Percentiles rank a stretch among this genome's conserved stretches.
phyloP scores from a whole-genome alignment of 1,140 invertebrate species.

The Tetragonula clypearis region DNA sequence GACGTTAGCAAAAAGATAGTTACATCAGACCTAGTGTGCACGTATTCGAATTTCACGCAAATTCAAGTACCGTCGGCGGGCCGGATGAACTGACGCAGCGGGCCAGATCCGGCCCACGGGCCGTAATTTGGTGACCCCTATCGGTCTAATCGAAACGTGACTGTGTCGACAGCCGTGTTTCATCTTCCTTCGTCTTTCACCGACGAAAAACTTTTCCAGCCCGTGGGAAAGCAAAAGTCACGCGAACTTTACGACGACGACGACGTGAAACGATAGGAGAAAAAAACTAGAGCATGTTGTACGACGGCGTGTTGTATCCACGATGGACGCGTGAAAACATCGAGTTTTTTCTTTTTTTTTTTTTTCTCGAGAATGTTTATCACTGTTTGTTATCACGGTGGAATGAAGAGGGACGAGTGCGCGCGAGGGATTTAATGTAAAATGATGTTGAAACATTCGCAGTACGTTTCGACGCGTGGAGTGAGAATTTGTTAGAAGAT shows the following conservation, averaged over 20 bases:
- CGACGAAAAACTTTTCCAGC: no score
- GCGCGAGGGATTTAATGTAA: background rate
- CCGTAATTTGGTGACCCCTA: no score
- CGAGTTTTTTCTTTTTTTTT: background rate
- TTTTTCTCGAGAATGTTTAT: background rate
- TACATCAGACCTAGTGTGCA: no score
- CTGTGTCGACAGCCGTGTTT: background rate
- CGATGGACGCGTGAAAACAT: background rate
- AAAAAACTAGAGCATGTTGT: background rate
- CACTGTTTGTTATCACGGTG: background rate
- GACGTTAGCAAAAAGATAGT: no score
- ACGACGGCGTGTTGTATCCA: background rate
- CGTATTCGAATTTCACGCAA: no score
- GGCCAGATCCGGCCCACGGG: no score
- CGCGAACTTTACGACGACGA: background rate
- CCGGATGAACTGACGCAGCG: no score
- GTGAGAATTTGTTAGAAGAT: background rate
- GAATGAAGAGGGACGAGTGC: background rate
- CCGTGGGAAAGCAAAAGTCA: background rate
- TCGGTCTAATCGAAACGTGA: slow-evolving; percentile 12
- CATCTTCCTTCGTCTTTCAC: no score
- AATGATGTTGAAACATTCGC: background rate
- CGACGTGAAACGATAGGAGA: background rate
- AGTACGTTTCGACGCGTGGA: background rate
- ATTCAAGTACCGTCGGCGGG: no score